A percentile compares a stretch with the other conserved stretches of the same genome.
These are phyloP conservation scores for Disparrhopalites patrizii DNA, from an alignment of 2,888 invertebrate species.

Conservation along the genomic window DNA sequence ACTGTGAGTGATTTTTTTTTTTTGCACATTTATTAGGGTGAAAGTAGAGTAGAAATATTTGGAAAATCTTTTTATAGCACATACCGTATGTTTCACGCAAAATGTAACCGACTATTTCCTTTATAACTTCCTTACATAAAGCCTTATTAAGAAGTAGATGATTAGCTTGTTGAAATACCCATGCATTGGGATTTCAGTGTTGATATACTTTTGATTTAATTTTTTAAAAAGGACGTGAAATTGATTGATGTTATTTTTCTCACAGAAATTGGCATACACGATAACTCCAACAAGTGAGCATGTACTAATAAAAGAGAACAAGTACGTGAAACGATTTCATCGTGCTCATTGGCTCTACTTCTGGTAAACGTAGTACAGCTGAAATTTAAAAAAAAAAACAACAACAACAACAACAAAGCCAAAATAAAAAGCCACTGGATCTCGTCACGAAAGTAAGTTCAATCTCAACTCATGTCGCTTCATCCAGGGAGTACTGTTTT, in stretches of 20 bases:
- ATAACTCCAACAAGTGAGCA: slow-evolving; percentile 48
- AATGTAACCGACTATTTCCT: background rate
- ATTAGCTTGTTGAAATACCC: too few species aligned
- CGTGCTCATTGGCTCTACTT: slow-evolving; percentile 45
- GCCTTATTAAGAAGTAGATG: too few species aligned
- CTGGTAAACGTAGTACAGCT: slow-evolving; percentile 26
- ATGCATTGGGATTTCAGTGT: too few species aligned
- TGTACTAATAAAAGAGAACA: slow-evolving; percentile 38
- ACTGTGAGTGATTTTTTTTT: slow-evolving; percentile 57
- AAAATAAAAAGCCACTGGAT: background rate
- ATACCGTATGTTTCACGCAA: too few species aligned
- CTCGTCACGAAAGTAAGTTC: slow-evolving; percentile 1
- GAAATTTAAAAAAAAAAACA: background rate
- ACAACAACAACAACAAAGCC: background rate
- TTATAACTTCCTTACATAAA: background rate
- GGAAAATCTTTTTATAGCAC: background rate
- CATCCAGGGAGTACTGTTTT: too few species aligned
- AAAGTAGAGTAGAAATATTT: background rate
- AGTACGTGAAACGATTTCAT: slow-evolving; percentile 39
- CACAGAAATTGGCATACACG: slow-evolving; percentile 46
- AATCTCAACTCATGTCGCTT: too few species aligned
- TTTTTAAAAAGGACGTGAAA: too few species aligned
- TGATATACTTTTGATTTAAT: too few species aligned
- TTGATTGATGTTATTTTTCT: too few species aligned
- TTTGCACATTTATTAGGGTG: too few species aligned